phyloP scores from a whole-genome alignment of 2,888 invertebrate genomes.

The Eurytoma adleriae region DNA sequence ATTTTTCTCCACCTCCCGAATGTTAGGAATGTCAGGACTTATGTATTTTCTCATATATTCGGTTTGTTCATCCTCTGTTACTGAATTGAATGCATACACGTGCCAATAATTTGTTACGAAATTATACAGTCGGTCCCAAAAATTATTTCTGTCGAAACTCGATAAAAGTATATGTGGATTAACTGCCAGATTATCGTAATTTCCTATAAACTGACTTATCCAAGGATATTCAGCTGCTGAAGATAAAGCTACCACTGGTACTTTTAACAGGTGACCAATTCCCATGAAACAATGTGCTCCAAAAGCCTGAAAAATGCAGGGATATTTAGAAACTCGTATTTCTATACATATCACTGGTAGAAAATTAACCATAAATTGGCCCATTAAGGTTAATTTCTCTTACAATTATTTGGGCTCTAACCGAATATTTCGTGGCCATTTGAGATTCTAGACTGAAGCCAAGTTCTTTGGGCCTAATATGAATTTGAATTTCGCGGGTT shows the following conservation, averaged over 20 bases:
- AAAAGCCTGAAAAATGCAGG: conserved; percentile 57
- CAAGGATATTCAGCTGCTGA: conserved; percentile 58
- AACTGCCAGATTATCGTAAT: conserved; percentile 60
- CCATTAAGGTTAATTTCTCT: no score
- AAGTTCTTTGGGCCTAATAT: no score
- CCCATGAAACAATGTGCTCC: conserved; percentile 63
- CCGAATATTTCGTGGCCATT: no score
- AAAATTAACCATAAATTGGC: no score
- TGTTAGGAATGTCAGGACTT: conserved; percentile 68
- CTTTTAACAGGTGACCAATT: conserved; percentile 62
- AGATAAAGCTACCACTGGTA: conserved; percentile 58
- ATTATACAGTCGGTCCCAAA: conserved; percentile 62
- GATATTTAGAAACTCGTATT: no score
- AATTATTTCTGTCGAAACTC: conserved; percentile 44
- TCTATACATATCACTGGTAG: no score
- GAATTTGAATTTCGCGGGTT: no score
- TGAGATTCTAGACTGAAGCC: no score
- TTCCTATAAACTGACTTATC: conserved; percentile 59
- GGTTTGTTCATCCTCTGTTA: conserved; percentile 53
- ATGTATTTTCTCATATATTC: conserved; percentile 60
- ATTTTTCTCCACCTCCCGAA: conserved; percentile 75
- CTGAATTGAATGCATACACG: not conserved
- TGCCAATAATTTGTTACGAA: conserved; percentile 8
- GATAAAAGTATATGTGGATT: conserved; percentile 23
- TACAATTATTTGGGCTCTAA: no score